Evolutionary conservation across 1,140 invertebrate genomes (phyloP), one percentile per base, ranked within the genome.

Genomic region (Drosophila prosaltans): DNA sequence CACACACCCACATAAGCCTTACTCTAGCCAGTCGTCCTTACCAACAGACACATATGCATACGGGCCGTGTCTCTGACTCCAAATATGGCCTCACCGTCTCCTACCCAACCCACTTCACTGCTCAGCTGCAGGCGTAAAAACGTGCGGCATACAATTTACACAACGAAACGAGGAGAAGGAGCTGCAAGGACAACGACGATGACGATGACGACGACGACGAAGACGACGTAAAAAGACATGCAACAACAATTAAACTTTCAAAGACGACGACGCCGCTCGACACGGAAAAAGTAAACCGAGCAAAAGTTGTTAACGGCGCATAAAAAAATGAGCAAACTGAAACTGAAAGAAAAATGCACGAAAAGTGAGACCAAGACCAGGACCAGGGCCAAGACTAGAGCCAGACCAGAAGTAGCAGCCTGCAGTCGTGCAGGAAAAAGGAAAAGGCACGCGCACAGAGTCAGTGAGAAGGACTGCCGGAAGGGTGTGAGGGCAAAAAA

Each of bases 211-310:
- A 65, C 9, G 57, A 48, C 57, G 69, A 39, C 16, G 78, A 43
- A 16, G 74, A 61, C 41, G 68, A 67, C 32, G 84, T 74, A 72
- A 89, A 84, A 84, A 78, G 84, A 89, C 84, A 89, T 89, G 84
- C 84, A 89, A 89, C 84, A 89, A 89, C 84, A 89, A 89, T 89
- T 89, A 89, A 89, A 89, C 84, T 89, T 89, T 86, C 76, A 89
- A 89, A 89, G 84, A 89, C 86, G 76, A 57, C 73, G 69, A 67
- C 77, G 82, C 72, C 76, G 83, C 76, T 58, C 80, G 78, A 89
- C 85, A 89, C 84, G 84, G 84, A 73, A 89, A 89, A 89, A 89
- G 84, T 89, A 89, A 89, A 89, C 84, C 84, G 84, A 89, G 84
- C 85, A 89, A 89, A 89, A 89, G 84, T 89, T 89, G 84, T 89